phyloP scores from a whole-genome alignment of 2,113 vertebrate species.

The Varanus komodoensis region DNA sequence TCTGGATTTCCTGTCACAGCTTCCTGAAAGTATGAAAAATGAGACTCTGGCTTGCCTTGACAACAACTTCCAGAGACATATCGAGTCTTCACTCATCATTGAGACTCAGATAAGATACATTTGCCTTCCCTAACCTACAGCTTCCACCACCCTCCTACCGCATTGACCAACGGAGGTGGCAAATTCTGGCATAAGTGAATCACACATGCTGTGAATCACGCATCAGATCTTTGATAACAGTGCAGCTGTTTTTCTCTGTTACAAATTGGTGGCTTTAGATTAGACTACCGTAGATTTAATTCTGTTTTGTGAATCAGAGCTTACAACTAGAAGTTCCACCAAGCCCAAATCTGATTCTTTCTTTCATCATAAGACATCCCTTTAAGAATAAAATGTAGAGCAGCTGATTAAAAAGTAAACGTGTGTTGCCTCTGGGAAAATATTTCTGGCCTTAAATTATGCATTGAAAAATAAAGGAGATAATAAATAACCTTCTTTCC shows the following conservation, averaged over 20 bases:
- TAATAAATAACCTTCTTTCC: conserved; percentile 55
- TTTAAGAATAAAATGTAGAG: conserved; percentile 39
- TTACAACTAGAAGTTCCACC: conserved; percentile 34
- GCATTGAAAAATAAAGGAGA: conserved; percentile 55
- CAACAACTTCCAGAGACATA: too few species aligned
- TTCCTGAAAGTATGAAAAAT: too few species aligned
- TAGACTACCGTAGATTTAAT: conserved; percentile 36
- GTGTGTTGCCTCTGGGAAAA: conserved; percentile 34
- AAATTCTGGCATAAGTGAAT: not conserved
- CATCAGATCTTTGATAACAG: not conserved
- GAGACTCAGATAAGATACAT: not conserved
- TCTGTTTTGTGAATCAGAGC: conserved; percentile 31
- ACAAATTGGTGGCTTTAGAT: conserved; percentile 8
- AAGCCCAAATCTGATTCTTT: conserved; percentile 11
- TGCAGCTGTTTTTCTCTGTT: not conserved
- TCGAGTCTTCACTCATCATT: too few species aligned
- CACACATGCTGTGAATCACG: not conserved
- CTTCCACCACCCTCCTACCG: too few species aligned
- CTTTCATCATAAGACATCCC: conserved; percentile 23
- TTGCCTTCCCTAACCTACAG: too few species aligned
- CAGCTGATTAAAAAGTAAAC: conserved; percentile 47
- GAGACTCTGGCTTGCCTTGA: too few species aligned
- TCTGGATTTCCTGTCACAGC: too few species aligned
- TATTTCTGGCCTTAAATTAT: conserved; percentile 60
- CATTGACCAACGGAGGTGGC: not conserved